These are phyloP conservation scores for Hydrocynus forskahlii DNA, from an alignment of 2,797 vertebrate genomes.

Conservation along the genomic window DNA sequence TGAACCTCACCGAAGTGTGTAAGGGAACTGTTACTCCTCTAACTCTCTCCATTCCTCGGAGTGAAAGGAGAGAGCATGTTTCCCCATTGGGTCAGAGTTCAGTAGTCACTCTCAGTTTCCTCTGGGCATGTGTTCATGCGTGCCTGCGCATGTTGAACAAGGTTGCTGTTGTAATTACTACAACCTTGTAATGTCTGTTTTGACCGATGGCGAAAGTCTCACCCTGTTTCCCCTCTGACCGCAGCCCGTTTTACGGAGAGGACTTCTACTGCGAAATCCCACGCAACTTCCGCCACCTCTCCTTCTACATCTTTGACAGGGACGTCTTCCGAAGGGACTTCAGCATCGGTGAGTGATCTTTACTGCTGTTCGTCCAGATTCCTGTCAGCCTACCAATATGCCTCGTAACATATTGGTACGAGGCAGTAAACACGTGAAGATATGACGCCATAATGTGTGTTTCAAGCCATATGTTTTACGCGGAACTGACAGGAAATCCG, in stretches of 20 bases:
- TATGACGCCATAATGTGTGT: too few species aligned
- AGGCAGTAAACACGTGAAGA: too few species aligned
- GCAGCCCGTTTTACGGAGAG: constrained; percentile 96
- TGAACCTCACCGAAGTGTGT: too few species aligned
- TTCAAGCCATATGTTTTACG: too few species aligned
- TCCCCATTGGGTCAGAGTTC: not conserved
- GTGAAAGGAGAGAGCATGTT: not conserved
- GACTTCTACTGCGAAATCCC: constrained; percentile 99
- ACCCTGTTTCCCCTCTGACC: constrained; percentile 51
- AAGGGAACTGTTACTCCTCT: too few species aligned
- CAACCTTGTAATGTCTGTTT: not conserved
- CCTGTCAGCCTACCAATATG: not conserved
- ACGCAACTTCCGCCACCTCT: constrained; percentile 94
- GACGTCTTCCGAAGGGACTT: constrained; percentile 99
- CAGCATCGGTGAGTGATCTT: constrained; percentile 88
- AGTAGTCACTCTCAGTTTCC: not conserved
- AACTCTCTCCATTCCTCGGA: too few species aligned
- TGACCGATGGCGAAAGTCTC: constrained; percentile 3
- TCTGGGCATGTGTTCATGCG: not conserved
- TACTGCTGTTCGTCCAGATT: not conserved
- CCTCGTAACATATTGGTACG: too few species aligned
- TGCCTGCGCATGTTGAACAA: not conserved
- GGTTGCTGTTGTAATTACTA: not conserved
- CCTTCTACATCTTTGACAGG: constrained; percentile 98
- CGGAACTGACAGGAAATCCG: too few species aligned